Evolutionary conservation across 2,888 invertebrate species (phyloP).

Genomic region (Eilema sororculum): DNA sequence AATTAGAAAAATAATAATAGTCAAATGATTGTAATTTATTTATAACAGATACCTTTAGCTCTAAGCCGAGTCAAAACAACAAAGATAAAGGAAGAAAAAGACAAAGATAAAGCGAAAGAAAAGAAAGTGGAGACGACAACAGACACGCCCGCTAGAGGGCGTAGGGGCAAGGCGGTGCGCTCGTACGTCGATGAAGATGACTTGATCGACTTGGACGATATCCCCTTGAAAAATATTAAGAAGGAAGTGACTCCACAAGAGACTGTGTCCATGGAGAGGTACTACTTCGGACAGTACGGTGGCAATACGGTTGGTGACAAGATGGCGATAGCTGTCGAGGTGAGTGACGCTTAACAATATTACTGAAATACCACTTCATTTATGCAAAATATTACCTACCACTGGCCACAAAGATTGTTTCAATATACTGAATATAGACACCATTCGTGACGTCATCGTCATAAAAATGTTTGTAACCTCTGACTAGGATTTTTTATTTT

Average conservation of each 20-base stretch:
- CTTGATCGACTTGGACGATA: constrained; percentile 69
- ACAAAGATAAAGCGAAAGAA: constrained; percentile 56
- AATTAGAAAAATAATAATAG: too few relatives aligned
- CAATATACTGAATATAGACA: too few relatives aligned
- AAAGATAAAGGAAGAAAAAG: constrained; percentile 79
- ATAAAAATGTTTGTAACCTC: too few relatives aligned
- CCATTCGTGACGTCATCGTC: too few relatives aligned
- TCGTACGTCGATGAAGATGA: constrained; percentile 74
- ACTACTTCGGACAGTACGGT: constrained; percentile 88
- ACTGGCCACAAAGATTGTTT: too few relatives aligned
- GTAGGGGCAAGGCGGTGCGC: constrained; percentile 66
- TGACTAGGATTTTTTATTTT: too few relatives aligned
- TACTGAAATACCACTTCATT: not conserved
- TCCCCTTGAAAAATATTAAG: constrained; percentile 78
- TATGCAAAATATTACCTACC: too few relatives aligned
- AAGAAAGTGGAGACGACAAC: constrained; percentile 36
- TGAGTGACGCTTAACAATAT: constrained; percentile 40
- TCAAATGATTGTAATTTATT: not conserved
- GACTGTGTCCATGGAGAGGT: constrained; percentile 88
- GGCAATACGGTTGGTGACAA: constrained; percentile 57
- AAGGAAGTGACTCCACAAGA: constrained; percentile 77
- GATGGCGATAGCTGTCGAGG: constrained; percentile 77
- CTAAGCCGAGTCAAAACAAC: constrained; percentile 61
- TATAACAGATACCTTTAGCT: constrained; percentile 72
- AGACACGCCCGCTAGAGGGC: constrained; percentile 50